Base-by-base conservation (phyloP, 2,113 vertebrate genomes). In the Paradoxurus hermaphroditus region DNA sequence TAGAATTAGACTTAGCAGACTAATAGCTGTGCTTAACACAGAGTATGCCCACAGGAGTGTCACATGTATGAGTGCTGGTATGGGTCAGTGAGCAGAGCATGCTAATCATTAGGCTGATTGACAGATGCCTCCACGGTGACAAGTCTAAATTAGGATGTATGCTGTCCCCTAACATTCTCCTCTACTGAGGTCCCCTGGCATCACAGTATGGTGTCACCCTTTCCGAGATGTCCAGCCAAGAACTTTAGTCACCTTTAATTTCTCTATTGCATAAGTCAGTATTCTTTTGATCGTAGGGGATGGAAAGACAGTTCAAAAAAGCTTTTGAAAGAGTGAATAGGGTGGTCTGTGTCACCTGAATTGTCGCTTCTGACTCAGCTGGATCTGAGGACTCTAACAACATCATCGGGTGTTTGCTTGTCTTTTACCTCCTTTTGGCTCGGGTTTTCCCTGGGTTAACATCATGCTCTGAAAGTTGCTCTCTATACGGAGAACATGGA, bases 171-270 rank as follows among this genome's bases (percentile, higher is more conserved):
- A 36, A 34, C 1, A 10, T n/a, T 51, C 59, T 29, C 65, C 72
- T 41, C 19, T 16, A 1, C 13, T 10, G 2, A 16, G 16, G 25
- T 67, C 5, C 12, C 46, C 16, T 7, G 11, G 25, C 18, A 46
- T n/a, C 18, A 29, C 5, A 2, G 2, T 0, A 13, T 44, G 5
- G 7, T 27, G 67, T 15, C 15, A 3, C 10, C 62, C 7, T 65
- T 67, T 59, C 31, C n/a, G 10, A 83, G 51, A 63, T 36, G 25
- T 5, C 73, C 59, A 36, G 27, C 10, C 46, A 39, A 29, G 15
- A 39, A 6, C n/a, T 41, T 85, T 65, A 62, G 93, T n/a, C 81
- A 29, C 49, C 41, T 72, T 83, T 16, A 59, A 51, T 88, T 62
- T 73, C 49, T 11, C 46, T 51, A 14, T 34, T 18, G 31, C 31